Conservation (phyloP, 2,797 vertebrate species). For the Decapterus maruadsi region DNA sequence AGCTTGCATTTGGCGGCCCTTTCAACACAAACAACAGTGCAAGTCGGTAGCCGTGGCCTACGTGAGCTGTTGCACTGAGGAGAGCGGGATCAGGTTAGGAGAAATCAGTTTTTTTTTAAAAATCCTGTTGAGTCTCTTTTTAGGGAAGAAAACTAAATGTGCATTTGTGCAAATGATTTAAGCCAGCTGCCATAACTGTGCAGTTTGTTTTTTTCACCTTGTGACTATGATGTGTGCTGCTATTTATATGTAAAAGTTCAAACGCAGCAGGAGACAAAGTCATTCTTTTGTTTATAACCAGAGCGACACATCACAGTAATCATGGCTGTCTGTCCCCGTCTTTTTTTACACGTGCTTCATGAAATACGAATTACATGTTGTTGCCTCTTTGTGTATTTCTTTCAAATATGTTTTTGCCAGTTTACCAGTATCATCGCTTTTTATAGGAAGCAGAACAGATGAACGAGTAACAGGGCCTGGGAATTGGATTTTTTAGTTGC, state of each 20-base stretch:
- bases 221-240: not conserved
- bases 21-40: constrained; percentile 65
- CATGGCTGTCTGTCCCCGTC: not conserved
- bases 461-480: not conserved
- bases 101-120: not conserved
- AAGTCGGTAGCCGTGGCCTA: constrained; percentile 41
- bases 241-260: constrained; percentile 14
- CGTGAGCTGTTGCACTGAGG: constrained; percentile 11
- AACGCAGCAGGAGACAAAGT: constrained; percentile 1
- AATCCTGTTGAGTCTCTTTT: constrained; percentile 2
- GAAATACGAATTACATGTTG: not conserved
- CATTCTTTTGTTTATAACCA: not conserved
- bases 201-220: constrained; percentile 2
- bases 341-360: not conserved
- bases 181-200: not conserved
- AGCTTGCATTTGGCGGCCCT: constrained; percentile 66
- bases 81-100: constrained; percentile 13
- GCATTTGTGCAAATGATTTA: constrained; percentile 22
- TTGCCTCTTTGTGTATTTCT: not conserved
- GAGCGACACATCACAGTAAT: not conserved
- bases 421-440: not conserved
- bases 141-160: constrained; percentile 3
- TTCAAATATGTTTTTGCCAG: not conserved
- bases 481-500: not conserved
- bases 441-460: not conserved